phyloP scores from a whole-genome alignment of 1,140 invertebrate genomes.

The Zaprionus inermis region DNA sequence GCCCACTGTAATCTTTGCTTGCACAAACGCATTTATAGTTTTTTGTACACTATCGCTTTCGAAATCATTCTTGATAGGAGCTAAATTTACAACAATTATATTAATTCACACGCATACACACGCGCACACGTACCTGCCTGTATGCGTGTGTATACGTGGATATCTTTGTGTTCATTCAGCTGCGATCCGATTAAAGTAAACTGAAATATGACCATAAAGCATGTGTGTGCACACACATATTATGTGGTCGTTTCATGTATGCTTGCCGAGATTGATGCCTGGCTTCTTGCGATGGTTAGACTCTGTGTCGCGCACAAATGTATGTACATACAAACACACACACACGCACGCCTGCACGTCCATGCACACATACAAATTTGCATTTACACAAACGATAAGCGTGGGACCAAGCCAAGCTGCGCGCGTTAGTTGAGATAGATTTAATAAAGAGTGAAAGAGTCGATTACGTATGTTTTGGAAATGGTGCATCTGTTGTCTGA shows the following conservation, averaged over 20 bases:
- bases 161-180: conserved; percentile 1
- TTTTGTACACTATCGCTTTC: background rate
- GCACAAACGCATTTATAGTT: background rate
- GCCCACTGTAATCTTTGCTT: conserved; percentile 1
- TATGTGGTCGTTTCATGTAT: background rate
- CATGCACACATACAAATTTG: background rate
- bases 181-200: background rate
- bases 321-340: background rate
- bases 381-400: conserved; percentile 2
- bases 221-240: background rate
- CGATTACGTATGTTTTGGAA: background rate
- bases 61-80: conserved; percentile 8
- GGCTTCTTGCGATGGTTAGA: background rate
- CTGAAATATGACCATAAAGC: background rate
- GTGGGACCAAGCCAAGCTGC: background rate
- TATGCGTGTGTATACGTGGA: background rate
- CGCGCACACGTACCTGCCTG: background rate
- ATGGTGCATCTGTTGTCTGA: background rate
- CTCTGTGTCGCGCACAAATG: background rate
- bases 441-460: conserved; percentile 2
- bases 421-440: background rate
- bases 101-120: background rate
- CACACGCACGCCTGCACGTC: background rate
- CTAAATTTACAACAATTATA: conserved; percentile 12
- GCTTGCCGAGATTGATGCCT: background rate